phyloP scores from a whole-genome alignment of 30 jellyfish, hydroid and myxozoan genomes.

The Chrysaora quinquecirrha region DNA sequence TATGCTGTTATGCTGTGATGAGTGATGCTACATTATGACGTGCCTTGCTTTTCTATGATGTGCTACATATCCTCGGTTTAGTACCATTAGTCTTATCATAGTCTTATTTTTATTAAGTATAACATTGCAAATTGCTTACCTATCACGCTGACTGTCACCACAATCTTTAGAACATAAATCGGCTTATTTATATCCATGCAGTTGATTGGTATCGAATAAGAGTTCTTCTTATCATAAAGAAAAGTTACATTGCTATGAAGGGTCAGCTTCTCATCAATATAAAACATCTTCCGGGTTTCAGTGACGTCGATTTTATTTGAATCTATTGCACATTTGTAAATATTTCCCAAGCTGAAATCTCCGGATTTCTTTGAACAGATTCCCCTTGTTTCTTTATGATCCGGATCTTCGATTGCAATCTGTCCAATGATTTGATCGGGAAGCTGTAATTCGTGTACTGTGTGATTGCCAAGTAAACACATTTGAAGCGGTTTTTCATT shows the following conservation, averaged over 20 bases:
- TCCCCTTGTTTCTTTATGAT: constrained; percentile 47
- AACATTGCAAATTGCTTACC: no score
- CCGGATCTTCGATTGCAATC: constrained; percentile 69
- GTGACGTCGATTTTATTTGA: constrained; percentile 32
- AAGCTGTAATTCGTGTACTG: constrained; percentile 33
- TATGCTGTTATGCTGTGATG: no score
- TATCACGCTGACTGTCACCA: constrained; percentile 5
- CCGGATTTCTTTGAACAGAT: constrained; percentile 42
- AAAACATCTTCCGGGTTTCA: constrained; percentile 3
- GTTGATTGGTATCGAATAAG: constrained; percentile 45
- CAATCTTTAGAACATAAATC: constrained; percentile 12
- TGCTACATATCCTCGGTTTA: no score
- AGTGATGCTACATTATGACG: constrained; percentile 20
- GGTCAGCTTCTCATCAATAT: constrained; percentile 17
- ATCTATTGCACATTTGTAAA: constrained; percentile 44
- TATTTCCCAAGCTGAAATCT: not conserved
- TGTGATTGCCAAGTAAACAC: constrained; percentile 53
- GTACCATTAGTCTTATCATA: no score
- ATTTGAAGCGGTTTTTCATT: constrained; percentile 62
- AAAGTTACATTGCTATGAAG: constrained; percentile 47
- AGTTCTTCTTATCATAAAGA: constrained; percentile 9
- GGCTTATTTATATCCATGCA: constrained; percentile 55
- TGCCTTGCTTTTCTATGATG: constrained; percentile 5
- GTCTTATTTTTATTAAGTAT: no score
- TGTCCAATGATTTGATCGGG: constrained; percentile 59